Base-by-base conservation (phyloP, 2,113 vertebrate genomes). In the Cheirogaleus medius region DNA sequence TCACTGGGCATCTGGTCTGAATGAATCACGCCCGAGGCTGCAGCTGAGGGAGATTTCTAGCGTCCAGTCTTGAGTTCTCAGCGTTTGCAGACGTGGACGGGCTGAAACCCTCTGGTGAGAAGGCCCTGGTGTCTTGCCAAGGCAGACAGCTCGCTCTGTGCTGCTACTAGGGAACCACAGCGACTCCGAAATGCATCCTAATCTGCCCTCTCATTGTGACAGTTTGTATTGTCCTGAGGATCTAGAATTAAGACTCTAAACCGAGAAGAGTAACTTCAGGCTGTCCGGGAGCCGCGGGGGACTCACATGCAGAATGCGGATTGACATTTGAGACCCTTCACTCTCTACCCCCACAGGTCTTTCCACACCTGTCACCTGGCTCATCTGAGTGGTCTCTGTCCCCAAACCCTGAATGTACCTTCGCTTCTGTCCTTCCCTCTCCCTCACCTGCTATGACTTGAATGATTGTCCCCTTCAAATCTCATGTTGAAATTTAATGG, bases 21-120 rank as follows among this genome's bases (percentile, higher is more conserved):
- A 95, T 94, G 95, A 98, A 95, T 97, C 97, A 91, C 78, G 47
- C 78, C 0, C 0, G n/a, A 86, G 96, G 58, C 17, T 15, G 95
- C 37, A 68, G 77, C 71, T 37, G 64, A 60, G 91, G 23, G 7
- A 97, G 94, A 92, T 58, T 60, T 81, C 91, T 68, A 12, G 66
- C 0, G 34, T 3, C 54, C 49, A 80, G 84, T 77, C 63, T 66
- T 29, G 32, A 52, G 87, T 87, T 80, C 74, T 93, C 32, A 5
- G 5, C 39, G 37, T 37, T 21, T 47, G 14, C 25, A 32, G 13
- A 29, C 21, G 5, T 0, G 29, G 56, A 42, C 10, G 66, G 49
- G 10, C 39, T 21, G 1, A 39, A 1, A 5, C 6, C 20, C 39
- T 20, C 15, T 8, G 10, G 12, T 25, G 52, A 47, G 12, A 0